Evolutionary conservation across 2,113 vertebrate genomes (phyloP).

Genomic region (Marcusenius ussheri): DNA sequence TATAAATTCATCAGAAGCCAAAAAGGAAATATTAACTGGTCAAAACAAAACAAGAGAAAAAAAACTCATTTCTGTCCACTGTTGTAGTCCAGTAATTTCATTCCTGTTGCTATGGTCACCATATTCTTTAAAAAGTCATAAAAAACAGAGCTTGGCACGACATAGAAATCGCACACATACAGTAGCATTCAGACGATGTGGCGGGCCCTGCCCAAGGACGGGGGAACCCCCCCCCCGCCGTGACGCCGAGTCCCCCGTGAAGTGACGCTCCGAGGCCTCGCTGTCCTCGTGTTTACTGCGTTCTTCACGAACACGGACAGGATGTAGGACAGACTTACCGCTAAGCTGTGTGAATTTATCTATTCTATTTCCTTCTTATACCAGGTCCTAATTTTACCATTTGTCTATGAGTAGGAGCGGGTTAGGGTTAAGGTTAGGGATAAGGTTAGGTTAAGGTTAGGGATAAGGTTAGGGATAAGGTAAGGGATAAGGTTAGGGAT

Average conservation of each 20-base stretch:
- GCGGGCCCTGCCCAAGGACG: background rate
- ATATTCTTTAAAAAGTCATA: background rate
- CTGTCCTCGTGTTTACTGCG: background rate
- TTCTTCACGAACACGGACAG: background rate
- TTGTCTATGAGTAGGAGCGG: background rate
- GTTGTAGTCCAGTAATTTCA: background rate
- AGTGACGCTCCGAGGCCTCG: background rate
- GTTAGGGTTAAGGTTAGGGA: too few species aligned
- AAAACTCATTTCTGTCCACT: background rate
- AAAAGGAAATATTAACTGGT: constrained; percentile 3
- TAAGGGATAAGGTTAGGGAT: too few species aligned
- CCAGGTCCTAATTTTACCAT: constrained; percentile 11
- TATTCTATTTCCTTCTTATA: constrained; percentile 13
- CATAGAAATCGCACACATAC: constrained; percentile 19
- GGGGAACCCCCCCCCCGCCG: background rate
- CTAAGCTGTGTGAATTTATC: background rate
- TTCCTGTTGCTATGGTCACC: background rate
- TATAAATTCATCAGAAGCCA: constrained; percentile 15
- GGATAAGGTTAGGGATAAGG: background rate
- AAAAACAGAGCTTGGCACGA: constrained; percentile 15
- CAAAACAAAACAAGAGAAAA: background rate
- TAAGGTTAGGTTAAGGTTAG: background rate
- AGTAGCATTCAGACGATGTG: background rate
- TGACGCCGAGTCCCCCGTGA: background rate
- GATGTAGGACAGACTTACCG: background rate